These are phyloP conservation scores for Pomatorhinus ruficollis DNA, from an alignment of 2,113 vertebrate species.

Conservation along the genomic window DNA sequence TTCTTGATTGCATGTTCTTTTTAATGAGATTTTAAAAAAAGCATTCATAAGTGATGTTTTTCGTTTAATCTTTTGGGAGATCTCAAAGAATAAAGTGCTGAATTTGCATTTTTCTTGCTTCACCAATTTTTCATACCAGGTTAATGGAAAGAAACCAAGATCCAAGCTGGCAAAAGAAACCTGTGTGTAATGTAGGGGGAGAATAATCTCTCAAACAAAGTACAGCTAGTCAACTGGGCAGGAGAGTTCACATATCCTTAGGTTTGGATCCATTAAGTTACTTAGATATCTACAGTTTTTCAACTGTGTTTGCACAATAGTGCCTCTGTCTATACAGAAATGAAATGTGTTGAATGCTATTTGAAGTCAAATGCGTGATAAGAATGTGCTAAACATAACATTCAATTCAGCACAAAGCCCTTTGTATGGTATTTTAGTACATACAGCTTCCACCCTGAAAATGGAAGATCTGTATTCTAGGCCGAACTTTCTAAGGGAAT, in stretches of 20 bases:
- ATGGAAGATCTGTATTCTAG: neutral
- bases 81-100: neutral
- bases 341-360: conserved; percentile 18
- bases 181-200: neutral
- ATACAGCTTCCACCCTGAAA: neutral
- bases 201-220: neutral
- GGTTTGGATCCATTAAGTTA: conserved; percentile 2
- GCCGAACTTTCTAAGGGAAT: neutral
- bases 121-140: neutral
- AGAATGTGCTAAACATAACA: conserved; percentile 43
- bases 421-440: conserved; percentile 11
- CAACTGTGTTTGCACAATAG: neutral
- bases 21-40: neutral
- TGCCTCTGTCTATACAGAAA: conserved; percentile 18
- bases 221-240: neutral
- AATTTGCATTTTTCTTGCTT: neutral
- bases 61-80: neutral
- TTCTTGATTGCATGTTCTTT: conserved; percentile 12
- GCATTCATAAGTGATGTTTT: neutral
- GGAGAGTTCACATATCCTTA: neutral
- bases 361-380: conserved; percentile 23
- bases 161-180: neutral
- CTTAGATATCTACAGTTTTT: neutral
- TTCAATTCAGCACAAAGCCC: conserved; percentile 2
- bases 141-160: neutral